Conservation (phyloP, 1,140 invertebrate genomes). For the Mizuhopecten yessoensis region DNA sequence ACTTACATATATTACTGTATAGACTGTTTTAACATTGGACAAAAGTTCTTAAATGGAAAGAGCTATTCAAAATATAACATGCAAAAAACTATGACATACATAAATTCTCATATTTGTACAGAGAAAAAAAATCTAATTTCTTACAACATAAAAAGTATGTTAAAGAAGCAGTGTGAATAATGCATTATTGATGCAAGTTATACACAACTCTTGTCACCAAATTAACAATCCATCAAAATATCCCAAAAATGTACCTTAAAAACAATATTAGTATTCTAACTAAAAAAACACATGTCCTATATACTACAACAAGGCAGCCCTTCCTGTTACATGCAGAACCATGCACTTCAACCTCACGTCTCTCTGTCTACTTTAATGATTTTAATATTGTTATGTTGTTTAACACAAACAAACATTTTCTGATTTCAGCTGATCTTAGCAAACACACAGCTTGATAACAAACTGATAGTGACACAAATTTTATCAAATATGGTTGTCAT, state of each 20-base stretch:
- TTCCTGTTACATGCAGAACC: not conserved
- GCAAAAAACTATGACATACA: not conserved
- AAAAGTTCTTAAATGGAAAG: too few relatives aligned
- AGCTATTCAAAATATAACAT: too few relatives aligned
- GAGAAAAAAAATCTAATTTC: not conserved
- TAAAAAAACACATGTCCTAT: not conserved
- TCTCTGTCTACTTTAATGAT: conserved; percentile 19
- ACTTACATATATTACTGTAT: too few relatives aligned
- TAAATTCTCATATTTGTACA: not conserved
- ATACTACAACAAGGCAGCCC: not conserved
- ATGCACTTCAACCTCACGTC: not conserved
- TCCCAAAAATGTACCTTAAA: not conserved
- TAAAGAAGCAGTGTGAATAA: not conserved
- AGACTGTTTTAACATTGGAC: too few relatives aligned
- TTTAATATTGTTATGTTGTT: conserved; percentile 18
- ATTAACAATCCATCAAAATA: not conserved
- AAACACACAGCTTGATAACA: not conserved
- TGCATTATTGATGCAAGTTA: not conserved
- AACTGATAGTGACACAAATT: not conserved
- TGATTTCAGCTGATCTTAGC: not conserved
- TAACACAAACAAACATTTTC: not conserved
- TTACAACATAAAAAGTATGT: not conserved
- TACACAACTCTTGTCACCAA: not conserved
- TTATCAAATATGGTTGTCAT: not conserved
- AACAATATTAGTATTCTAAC: conserved; percentile 16